Percentiles rank a stretch among this genome's conserved stretches.
phyloP scores from a whole-genome alignment of 2,888 invertebrate species.

The Trichopria drosophilae region DNA sequence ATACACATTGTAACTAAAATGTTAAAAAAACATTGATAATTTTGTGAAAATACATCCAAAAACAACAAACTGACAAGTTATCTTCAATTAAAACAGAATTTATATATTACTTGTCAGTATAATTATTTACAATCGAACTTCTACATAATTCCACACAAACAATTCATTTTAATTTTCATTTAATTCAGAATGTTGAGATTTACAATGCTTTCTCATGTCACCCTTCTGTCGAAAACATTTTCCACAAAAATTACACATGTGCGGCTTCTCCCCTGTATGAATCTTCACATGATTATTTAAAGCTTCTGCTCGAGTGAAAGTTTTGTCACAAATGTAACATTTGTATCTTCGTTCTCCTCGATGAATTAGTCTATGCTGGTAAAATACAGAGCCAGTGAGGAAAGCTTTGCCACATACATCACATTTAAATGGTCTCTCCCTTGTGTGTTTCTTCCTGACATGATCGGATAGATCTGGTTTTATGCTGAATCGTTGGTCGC shows the following conservation, averaged over 20 bases:
- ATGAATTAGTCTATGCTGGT: conserved; percentile 67
- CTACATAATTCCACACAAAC: too few relatives aligned
- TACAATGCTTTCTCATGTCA: conserved; percentile 51
- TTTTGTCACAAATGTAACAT: conserved; percentile 67
- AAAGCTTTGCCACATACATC: conserved; percentile 66
- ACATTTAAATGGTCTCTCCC: conserved; percentile 68
- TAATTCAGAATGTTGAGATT: conserved; percentile 44
- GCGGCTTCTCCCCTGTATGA: conserved; percentile 60
- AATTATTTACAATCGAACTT: too few relatives aligned
- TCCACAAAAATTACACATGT: conserved; percentile 50
- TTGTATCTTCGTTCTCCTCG: conserved; percentile 68
- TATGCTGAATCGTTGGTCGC: conserved; percentile 66
- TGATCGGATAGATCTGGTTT: conserved; percentile 68
- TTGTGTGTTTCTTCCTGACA: conserved; percentile 67
- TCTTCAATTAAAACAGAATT: too few relatives aligned
- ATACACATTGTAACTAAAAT: too few relatives aligned
- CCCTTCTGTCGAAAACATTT: conserved; percentile 51
- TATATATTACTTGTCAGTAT: conserved; percentile 6
- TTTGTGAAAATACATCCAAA: too few relatives aligned
- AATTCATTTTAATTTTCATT: too few relatives aligned
- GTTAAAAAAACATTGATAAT: too few relatives aligned
- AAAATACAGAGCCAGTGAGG: conserved; percentile 67
- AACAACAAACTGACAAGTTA: too few relatives aligned
- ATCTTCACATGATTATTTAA: conserved; percentile 67
- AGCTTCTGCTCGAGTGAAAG: conserved; percentile 68